A percentile compares a stretch with the other conserved stretches of the same genome.
Evolutionary conservation across 1,140 invertebrate species (phyloP).

Genomic region (Teleopsis dalmanni): DNA sequence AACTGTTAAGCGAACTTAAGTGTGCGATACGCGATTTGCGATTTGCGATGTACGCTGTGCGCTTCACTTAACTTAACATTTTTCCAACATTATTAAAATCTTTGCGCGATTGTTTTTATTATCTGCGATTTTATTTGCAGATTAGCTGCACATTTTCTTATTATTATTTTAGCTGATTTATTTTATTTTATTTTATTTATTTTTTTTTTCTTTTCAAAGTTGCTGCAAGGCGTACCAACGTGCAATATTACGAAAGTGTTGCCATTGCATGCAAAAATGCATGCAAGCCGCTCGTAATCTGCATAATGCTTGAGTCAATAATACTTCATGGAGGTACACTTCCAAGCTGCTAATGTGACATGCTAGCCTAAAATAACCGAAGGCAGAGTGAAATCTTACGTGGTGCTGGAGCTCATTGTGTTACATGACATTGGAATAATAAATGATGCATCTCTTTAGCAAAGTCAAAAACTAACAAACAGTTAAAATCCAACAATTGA

Average conservation of each 20-base stretch:
- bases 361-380: too few species aligned
- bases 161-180: constrained; percentile 8
- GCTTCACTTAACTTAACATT: too few species aligned
- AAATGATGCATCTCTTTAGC: too few species aligned
- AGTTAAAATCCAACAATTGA: too few species aligned
- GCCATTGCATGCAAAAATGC: constrained; percentile 5
- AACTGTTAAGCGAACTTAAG: too few species aligned
- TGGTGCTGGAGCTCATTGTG: too few species aligned
- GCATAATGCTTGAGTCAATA: too few species aligned
- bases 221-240: constrained; percentile 11
- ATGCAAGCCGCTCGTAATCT: neutral
- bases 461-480: too few species aligned
- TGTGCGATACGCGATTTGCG: too few species aligned
- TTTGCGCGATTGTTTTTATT: constrained; percentile 10
- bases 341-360: constrained; percentile 14
- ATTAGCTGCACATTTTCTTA: constrained; percentile 7
- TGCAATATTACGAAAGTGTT: constrained; percentile 14
- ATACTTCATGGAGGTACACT: constrained; percentile 1
- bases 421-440: too few species aligned
- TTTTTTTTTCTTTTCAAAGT: neutral
- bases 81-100: neutral
- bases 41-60: too few species aligned
- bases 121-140: constrained; percentile 14
- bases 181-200: constrained; percentile 4
- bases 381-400: too few species aligned